A percentile compares a stretch with the other conserved stretches of the same genome.
Conservation (phyloP, 2,888 invertebrate genomes). For the Polyommatus icarus region DNA sequence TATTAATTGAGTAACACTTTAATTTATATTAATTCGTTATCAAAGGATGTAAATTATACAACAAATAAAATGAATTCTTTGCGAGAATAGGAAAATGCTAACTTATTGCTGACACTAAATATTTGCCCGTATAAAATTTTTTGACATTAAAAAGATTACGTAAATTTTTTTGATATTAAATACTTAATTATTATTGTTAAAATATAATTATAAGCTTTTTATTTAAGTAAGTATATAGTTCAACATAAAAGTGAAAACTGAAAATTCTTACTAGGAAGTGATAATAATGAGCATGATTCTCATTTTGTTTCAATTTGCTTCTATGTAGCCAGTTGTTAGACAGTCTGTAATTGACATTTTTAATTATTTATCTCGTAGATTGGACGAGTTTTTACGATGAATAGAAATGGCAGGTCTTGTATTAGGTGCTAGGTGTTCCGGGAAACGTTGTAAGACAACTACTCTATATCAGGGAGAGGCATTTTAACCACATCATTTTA, state of each 20-base stretch:
- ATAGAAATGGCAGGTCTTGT: constrained; percentile 34
- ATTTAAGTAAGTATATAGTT: too few relatives aligned
- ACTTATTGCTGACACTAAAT: background rate
- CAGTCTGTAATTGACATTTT: constrained; percentile 42
- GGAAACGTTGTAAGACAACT: background rate
- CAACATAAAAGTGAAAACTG: background rate
- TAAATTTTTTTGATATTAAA: too few relatives aligned
- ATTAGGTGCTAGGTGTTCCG: background rate
- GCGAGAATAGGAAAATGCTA: background rate
- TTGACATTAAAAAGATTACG: too few relatives aligned
- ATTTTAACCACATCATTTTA: constrained; percentile 26
- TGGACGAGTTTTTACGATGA: constrained; percentile 40
- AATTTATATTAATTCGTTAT: background rate
- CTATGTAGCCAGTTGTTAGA: constrained; percentile 6
- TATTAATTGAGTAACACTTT: background rate
- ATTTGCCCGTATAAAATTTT: too few relatives aligned
- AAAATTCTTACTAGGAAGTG: background rate
- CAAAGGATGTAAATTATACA: background rate
- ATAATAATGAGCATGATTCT: background rate
- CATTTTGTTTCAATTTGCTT: background rate
- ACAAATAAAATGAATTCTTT: background rate
- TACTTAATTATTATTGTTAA: background rate
- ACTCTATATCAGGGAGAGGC: constrained; percentile 6
- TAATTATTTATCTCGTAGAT: constrained; percentile 41
- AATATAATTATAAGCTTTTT: background rate